Conservation (phyloP, 2,797 vertebrate genomes). For the Diceros bicornis region DNA sequence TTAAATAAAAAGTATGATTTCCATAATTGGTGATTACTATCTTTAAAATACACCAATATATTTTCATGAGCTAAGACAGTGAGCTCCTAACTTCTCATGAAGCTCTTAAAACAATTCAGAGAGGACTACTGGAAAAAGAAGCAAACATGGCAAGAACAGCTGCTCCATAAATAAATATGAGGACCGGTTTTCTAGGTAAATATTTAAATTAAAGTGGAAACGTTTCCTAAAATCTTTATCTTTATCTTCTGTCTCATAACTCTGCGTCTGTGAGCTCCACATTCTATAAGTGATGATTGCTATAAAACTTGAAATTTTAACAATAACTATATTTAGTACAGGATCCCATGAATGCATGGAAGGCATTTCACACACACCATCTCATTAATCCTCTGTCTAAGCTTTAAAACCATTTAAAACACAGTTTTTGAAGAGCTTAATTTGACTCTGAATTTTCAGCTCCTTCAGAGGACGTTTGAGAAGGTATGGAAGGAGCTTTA, state of each 20-base stretch:
- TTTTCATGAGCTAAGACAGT: not conserved
- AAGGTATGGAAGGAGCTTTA: not conserved
- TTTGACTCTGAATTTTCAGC: not conserved
- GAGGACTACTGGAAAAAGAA: not conserved
- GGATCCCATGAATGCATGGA: not conserved
- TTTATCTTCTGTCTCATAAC: not conserved
- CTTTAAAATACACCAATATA: not conserved
- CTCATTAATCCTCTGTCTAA: not conserved
- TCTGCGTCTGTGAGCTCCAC: not conserved
- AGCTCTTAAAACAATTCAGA: conserved; percentile 5
- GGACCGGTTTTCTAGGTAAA: not conserved
- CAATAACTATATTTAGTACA: not conserved
- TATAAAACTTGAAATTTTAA: conserved; percentile 46
- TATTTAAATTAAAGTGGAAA: not conserved
- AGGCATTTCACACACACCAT: not conserved
- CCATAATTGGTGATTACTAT: conserved; percentile 3
- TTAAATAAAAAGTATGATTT: conserved; percentile 44
- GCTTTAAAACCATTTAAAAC: conserved; percentile 25
- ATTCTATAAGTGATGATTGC: not conserved
- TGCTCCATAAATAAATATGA: not conserved
- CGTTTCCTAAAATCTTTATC: conserved; percentile 19
- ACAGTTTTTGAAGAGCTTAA: not conserved
- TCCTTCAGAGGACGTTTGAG: not conserved
- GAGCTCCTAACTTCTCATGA: conserved; percentile 33
- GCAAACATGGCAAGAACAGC: not conserved